These are phyloP conservation scores for Isaurus tuberculatus DNA, from an alignment of 92 coral and sea anemone species.

Conservation along the genomic window DNA sequence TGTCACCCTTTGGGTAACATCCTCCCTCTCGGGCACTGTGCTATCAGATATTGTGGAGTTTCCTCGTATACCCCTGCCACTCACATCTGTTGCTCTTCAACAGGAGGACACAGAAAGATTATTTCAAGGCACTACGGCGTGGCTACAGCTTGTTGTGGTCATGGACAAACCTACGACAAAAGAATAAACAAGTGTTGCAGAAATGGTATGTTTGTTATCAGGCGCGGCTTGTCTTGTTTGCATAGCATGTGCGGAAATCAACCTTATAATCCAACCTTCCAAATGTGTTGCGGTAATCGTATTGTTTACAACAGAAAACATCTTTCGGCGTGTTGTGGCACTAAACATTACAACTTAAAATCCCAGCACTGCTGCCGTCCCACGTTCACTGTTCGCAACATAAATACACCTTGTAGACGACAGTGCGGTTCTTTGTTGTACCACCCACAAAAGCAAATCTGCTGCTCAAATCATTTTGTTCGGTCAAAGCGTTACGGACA, in stretches of 20 bases:
- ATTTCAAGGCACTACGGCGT: not conserved
- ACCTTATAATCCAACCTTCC: not conserved
- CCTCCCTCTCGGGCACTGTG: not conserved
- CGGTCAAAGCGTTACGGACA: conserved; percentile 28
- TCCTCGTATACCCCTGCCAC: not conserved
- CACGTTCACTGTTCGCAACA: not conserved
- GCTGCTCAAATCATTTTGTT: conserved; percentile 4
- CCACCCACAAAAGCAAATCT: conserved; percentile 4
- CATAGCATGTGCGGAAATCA: not conserved
- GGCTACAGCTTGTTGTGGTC: conserved; percentile 16
- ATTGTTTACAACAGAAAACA: not conserved
- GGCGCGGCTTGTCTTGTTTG: not conserved
- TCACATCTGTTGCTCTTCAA: conserved; percentile 19
- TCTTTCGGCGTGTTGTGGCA: conserved; percentile 1
- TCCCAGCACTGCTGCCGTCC: conserved; percentile 25
- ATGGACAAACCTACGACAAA: not conserved
- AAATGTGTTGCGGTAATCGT: conserved; percentile 16
- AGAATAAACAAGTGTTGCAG: conserved; percentile 12
- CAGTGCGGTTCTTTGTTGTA: conserved; percentile 28
- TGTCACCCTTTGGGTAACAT: not conserved
- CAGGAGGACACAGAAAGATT: not conserved
- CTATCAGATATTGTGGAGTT: not conserved
- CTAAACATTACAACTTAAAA: not conserved
- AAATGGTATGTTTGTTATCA: not conserved
- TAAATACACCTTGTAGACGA: not conserved